Base-by-base conservation (phyloP, 2,797 vertebrate species). In the Caiman crocodilus region DNA sequence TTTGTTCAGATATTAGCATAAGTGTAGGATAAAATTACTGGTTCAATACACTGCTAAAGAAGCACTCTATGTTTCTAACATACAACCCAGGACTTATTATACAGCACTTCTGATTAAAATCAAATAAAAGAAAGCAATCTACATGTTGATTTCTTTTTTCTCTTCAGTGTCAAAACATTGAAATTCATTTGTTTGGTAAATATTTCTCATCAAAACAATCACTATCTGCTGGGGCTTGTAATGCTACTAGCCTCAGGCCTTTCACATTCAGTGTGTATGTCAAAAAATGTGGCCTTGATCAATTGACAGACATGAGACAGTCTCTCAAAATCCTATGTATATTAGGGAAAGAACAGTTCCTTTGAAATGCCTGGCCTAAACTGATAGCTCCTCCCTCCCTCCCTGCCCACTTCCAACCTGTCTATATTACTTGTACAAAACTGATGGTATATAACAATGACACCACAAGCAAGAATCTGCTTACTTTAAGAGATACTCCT, bases 401-500 rank as follows among this genome's bases (percentile, higher is more conserved):
- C 30, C n/a, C 64, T 30, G 30, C 64, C 64, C n/a, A 16, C 28
- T 17, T 65, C 26, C n/a, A 65, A n/a, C 64, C 9, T 14, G 17
- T 30, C 93, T 88, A 90, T 67, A 87, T 93, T 87, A 94, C 60
- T 79, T 73, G 87, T 20, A 4, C 82, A 87, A 77, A 92, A 82
- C 11, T 85, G 82, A 88, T 63, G 76, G 92, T 92, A 93, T 88
- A 59, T 67, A 94, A 90, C 64, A 94, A 91, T 16, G 63, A 21
- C 74, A 93, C 90, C 84, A 78, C 73, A 84, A 95, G 94, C 90
- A 64, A 79, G 78, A 88, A n/a, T 77, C 85, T 60, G 85, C 78
- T 94, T 90, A 91, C 77, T 94, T 94, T 77, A 94, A 93, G 94
- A 95, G 86, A 85, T 92, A 94, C 90, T 87, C 93, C 82, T 94